Evolutionary conservation across 2,113 vertebrate species (phyloP).

Genomic region (Mobula birostris): DNA sequence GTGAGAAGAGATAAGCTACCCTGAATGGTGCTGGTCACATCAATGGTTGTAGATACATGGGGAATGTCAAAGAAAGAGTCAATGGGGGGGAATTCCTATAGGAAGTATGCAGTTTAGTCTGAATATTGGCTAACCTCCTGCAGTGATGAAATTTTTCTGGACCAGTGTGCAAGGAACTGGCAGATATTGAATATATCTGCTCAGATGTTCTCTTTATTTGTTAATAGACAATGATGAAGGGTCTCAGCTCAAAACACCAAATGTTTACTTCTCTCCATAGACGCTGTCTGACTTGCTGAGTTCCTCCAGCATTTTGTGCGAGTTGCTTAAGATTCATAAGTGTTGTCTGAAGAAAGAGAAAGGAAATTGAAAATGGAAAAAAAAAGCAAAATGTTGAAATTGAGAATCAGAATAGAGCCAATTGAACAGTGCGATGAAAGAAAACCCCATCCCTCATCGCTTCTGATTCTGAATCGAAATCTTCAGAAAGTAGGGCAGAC

Average conservation of each 20-base stretch:
- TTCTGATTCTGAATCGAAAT: too few species aligned
- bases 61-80: neutral
- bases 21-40: neutral
- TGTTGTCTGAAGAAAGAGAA: neutral
- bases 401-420: neutral
- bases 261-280: too few species aligned
- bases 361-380: neutral
- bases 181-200: neutral
- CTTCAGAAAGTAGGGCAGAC: too few species aligned
- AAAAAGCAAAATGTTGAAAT: neutral
- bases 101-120: neutral
- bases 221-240: neutral
- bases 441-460: too few species aligned
- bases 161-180: neutral
- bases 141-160: neutral
- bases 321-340: neutral
- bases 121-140: neutral
- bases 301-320: too few species aligned
- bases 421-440: neutral
- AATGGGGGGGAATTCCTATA: neutral
- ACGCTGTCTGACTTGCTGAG: too few species aligned
- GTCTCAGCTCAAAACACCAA: too few species aligned
- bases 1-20: neutral
- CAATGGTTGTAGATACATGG: neutral
- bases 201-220: neutral